Evolutionary conservation across 2,888 invertebrate genomes (phyloP).

Genomic region (Polyommatus iphigenia): DNA sequence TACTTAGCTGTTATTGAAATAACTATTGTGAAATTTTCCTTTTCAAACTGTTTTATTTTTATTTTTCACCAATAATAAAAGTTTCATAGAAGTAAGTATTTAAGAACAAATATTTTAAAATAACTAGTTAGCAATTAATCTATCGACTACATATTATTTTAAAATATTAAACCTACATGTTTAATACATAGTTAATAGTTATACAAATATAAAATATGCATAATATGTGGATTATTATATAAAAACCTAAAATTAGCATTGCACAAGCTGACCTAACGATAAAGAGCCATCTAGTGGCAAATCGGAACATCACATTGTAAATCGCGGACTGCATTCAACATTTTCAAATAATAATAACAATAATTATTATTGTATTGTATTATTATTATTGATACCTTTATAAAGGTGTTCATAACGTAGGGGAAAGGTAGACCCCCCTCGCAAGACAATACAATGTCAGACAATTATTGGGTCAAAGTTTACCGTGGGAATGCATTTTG

Average conservation of each 20-base stretch:
- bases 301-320: not conserved
- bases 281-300: conserved; percentile 15
- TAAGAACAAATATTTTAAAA: not conserved
- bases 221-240: not conserved
- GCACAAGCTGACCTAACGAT: not conserved
- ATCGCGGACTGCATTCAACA: not conserved
- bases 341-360: not conserved
- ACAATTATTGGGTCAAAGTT: conserved; percentile 73
- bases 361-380: not conserved
- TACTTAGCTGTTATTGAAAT: not conserved
- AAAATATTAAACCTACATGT: not conserved
- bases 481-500: conserved; percentile 62
- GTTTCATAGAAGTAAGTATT: not conserved
- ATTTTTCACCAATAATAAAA: not conserved
- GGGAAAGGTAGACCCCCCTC: conserved; percentile 57
- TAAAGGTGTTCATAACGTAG: not conserved
- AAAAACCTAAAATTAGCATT: not conserved
- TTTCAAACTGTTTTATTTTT: not conserved
- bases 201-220: not conserved
- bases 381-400: not conserved
- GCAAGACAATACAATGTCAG: conserved; percentile 64
- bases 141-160: not conserved
- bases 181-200: not conserved
- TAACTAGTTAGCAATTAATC: not conserved
- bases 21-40: not conserved